A percentile compares a stretch with the other conserved stretches of the same genome.
phyloP scores from a whole-genome alignment of 2,113 vertebrate species.

The Pycnonotus jocosus region DNA sequence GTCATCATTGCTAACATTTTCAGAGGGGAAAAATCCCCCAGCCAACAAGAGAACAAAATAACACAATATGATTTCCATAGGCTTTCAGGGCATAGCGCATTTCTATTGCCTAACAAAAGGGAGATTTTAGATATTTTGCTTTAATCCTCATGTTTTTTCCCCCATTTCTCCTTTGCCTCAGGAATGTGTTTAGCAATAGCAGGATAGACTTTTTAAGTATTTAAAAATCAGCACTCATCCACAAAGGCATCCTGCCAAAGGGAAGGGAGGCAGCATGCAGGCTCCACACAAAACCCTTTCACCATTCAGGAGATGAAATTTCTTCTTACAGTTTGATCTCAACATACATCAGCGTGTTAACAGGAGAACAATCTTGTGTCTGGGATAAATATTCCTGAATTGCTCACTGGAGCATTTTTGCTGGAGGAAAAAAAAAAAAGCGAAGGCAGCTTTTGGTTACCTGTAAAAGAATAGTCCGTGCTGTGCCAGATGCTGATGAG shows the following conservation, averaged over 20 bases:
- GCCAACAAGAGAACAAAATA: neutral
- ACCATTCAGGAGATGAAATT: neutral
- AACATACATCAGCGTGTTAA: neutral
- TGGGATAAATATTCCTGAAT: neutral
- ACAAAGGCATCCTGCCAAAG: neutral
- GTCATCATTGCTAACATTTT: neutral
- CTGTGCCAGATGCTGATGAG: constrained; percentile 5
- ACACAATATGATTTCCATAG: neutral
- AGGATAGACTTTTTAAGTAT: neutral
- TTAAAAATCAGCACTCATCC: neutral
- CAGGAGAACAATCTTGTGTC: neutral
- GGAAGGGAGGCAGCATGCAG: neutral
- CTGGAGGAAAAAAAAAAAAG: neutral
- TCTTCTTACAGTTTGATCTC: neutral
- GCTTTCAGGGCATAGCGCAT: neutral
- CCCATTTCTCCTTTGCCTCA: neutral
- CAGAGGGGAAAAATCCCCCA: neutral
- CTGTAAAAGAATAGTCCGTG: neutral
- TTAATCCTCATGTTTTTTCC: neutral
- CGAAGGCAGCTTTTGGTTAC: neutral
- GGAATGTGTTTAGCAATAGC: neutral
- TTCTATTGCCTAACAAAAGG: neutral
- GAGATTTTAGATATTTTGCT: neutral
- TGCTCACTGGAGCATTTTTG: neutral
- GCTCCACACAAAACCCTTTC: neutral